Conservation (phyloP, 2,888 invertebrate species). For the Archaeoteleia sp. region DNA sequence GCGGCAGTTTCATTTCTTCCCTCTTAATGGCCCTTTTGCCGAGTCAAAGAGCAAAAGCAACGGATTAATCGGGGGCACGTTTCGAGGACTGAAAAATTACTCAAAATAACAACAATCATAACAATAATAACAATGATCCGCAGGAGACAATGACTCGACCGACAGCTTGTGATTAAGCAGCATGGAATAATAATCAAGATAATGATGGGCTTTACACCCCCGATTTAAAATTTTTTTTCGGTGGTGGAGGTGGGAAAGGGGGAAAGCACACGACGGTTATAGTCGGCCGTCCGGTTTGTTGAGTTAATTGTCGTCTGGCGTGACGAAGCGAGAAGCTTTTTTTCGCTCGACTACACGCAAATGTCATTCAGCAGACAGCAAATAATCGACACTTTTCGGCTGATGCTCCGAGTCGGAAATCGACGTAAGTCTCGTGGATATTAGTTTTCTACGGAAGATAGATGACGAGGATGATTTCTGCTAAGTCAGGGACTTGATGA, state of each 20-base stretch:
- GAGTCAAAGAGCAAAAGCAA: constrained; percentile 57
- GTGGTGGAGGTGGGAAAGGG: constrained; percentile 22
- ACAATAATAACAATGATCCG: constrained; percentile 60
- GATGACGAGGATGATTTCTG: constrained; percentile 19
- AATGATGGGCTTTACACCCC: constrained; percentile 71
- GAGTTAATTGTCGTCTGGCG: constrained; percentile 74
- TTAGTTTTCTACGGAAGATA: constrained; percentile 17
- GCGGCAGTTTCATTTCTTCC: constrained; percentile 57
- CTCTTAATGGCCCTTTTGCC: constrained; percentile 60
- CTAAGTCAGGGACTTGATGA: constrained; percentile 9
- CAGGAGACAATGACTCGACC: constrained; percentile 69
- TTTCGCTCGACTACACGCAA: constrained; percentile 68
- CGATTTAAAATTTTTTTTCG: constrained; percentile 42
- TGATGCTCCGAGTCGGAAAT: constrained; percentile 15
- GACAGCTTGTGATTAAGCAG: constrained; percentile 70
- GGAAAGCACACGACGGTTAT: constrained; percentile 31
- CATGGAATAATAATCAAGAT: constrained; percentile 71
- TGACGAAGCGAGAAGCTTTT: constrained; percentile 62
- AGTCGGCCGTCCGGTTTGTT: constrained; percentile 65
- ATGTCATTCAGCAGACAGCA: constrained; percentile 62
- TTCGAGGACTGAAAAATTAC: constrained; percentile 48
- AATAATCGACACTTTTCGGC: constrained; percentile 40
- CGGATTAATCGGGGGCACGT: constrained; percentile 59
- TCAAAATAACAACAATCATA: constrained; percentile 36
- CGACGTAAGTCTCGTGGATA: constrained; percentile 13